Conservation (phyloP, 2,888 invertebrate genomes). For the Teinopalpus imperialis region DNA sequence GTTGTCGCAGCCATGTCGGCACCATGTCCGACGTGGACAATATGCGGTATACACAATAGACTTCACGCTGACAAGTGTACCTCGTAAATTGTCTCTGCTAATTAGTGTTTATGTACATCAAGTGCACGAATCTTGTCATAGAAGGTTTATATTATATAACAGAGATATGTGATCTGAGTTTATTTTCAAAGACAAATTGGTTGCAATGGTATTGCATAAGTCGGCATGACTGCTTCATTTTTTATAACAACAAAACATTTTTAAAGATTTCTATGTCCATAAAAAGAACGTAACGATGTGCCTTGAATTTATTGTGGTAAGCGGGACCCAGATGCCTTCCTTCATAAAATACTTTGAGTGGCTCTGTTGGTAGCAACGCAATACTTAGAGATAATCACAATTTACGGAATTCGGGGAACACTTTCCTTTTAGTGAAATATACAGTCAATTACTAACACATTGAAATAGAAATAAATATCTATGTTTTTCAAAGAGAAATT, state of each 20-base stretch:
- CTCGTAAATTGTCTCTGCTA: constrained; percentile 12
- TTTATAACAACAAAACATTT: constrained; percentile 64
- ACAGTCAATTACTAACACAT: too few relatives aligned
- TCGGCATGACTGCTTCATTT: too few relatives aligned
- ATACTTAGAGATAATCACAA: constrained; percentile 80
- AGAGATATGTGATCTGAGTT: too few relatives aligned
- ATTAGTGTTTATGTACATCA: constrained; percentile 10
- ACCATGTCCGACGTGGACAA: constrained; percentile 13
- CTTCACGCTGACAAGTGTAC: constrained; percentile 10
- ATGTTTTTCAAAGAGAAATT: too few relatives aligned
- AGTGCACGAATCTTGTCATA: constrained; percentile 5
- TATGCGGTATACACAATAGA: constrained; percentile 1
- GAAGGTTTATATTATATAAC: too few relatives aligned
- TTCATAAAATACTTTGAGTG: constrained; percentile 79
- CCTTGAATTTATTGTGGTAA: constrained; percentile 76
- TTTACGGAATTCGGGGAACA: constrained; percentile 59
- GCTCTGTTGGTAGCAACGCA: constrained; percentile 67
- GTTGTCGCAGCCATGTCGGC: constrained; percentile 15
- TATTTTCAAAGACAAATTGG: too few relatives aligned
- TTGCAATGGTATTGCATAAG: too few relatives aligned
- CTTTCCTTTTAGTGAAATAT: neutral
- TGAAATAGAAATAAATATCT: too few relatives aligned
- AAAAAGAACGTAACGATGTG: constrained; percentile 76
- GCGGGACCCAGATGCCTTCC: constrained; percentile 76
- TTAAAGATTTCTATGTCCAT: constrained; percentile 68